Evolutionary conservation across 2,888 invertebrate genomes (phyloP), one percentile per base, ranked within the genome.

Genomic region (Conchocele bisecta): DNA sequence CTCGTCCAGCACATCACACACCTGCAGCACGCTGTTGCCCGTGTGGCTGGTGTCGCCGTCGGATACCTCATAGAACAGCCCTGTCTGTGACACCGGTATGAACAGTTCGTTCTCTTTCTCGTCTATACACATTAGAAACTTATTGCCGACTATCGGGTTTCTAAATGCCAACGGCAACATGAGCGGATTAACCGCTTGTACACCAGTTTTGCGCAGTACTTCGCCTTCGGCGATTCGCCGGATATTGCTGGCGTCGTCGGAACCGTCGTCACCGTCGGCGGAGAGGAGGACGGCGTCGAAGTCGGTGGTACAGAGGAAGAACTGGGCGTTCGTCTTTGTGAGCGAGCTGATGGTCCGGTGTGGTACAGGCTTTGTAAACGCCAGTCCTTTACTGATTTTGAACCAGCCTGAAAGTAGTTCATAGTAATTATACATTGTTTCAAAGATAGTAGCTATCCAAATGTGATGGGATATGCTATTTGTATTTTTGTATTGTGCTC

Each of bases 391-490:
- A 54, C 74, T 74, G 22, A 77, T 46, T 48, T 74, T 77, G 29
- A 77, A 77, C 77, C 77, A 77, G 7, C 77, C 77, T 77, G 59
- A 31, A 72, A 76, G n/a, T n/a, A n/a, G n/a, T n/a, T n/a, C n/a
- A n/a, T n/a, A n/a, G n/a, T n/a, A n/a, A n/a, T n/a, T n/a, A n/a
- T n/a, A n/a, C n/a, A n/a, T n/a, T n/a, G n/a, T n/a, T n/a, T n/a
- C n/a, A n/a, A n/a, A n/a, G n/a, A n/a, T n/a, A n/a, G n/a, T n/a
- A n/a, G n/a, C n/a, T n/a, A n/a, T n/a, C n/a, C n/a, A n/a, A n/a
- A n/a, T n/a, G n/a, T n/a, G n/a, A n/a, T n/a, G n/a, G n/a, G n/a
- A n/a, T n/a, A n/a, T n/a, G n/a, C n/a, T n/a, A n/a, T n/a, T n/a
- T n/a, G n/a, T n/a, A n/a, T n/a, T n/a, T n/a, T n/a, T n/a, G n/a